Conservation (phyloP, 2,888 invertebrate species). For the Microctonus brassicae region DNA sequence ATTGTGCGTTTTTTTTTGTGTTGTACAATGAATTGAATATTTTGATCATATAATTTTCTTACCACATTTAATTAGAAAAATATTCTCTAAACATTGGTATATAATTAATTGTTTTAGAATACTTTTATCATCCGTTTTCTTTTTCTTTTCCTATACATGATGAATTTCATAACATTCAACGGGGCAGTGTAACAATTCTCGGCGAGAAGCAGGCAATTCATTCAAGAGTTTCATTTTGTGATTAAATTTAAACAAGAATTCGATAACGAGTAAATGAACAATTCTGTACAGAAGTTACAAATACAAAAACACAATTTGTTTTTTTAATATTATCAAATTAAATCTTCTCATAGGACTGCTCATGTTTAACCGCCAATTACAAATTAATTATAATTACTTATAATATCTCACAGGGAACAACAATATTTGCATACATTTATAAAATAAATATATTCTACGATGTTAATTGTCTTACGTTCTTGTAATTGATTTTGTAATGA, state of each 20-base stretch:
- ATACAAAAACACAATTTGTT: background rate
- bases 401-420: background rate
- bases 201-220: background rate
- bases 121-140: background rate
- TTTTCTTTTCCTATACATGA: background rate
- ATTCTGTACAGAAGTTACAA: background rate
- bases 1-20: background rate
- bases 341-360: background rate
- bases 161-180: background rate
- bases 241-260: too few species aligned
- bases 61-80: conserved; percentile 54
- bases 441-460: background rate
- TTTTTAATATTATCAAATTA: background rate
- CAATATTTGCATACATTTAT: background rate
- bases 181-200: conserved; percentile 18
- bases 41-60: background rate
- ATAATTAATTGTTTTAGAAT: conserved; percentile 29
- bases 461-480: conserved; percentile 45
- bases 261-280: background rate
- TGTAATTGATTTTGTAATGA: conserved; percentile 50
- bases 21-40: background rate
- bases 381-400: background rate
- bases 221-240: background rate
- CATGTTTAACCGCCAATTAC: background rate
- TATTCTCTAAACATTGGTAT: conserved; percentile 48